phyloP scores from a whole-genome alignment of 92 coral and sea anemone species.

The Isaurus tuberculatus region DNA sequence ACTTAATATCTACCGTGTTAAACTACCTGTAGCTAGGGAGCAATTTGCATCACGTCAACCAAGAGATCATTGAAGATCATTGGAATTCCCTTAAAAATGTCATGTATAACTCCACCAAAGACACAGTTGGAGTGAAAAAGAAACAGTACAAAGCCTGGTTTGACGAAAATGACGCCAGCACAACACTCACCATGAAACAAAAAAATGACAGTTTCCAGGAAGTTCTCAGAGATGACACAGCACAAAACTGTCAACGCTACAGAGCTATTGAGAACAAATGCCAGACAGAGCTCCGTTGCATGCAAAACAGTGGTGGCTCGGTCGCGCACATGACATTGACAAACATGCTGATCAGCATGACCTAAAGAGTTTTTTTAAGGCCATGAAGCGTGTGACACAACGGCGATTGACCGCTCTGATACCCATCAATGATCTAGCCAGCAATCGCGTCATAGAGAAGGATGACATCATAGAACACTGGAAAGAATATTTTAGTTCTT shows the following conservation, averaged over 20 bases:
- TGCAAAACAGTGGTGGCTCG: background rate
- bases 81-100: background rate
- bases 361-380: background rate
- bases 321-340: background rate
- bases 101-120: constrained; percentile 11
- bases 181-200: background rate
- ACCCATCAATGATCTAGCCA: no score
- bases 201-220: background rate
- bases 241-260: background rate
- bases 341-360: background rate
- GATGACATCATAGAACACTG: no score
- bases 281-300: background rate
- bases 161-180: background rate
- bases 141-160: constrained; percentile 1
- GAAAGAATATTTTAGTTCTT: no score
- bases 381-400: no score
- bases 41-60: background rate
- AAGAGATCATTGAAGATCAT: background rate
- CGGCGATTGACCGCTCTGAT: no score
- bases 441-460: no score
- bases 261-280: background rate
- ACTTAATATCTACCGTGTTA: background rate
- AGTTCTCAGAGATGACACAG: constrained; percentile 9
- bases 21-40: background rate
- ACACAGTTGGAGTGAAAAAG: constrained; percentile 7